phyloP scores from a whole-genome alignment of 1,140 invertebrate genomes.

The Drosophila serrata region DNA sequence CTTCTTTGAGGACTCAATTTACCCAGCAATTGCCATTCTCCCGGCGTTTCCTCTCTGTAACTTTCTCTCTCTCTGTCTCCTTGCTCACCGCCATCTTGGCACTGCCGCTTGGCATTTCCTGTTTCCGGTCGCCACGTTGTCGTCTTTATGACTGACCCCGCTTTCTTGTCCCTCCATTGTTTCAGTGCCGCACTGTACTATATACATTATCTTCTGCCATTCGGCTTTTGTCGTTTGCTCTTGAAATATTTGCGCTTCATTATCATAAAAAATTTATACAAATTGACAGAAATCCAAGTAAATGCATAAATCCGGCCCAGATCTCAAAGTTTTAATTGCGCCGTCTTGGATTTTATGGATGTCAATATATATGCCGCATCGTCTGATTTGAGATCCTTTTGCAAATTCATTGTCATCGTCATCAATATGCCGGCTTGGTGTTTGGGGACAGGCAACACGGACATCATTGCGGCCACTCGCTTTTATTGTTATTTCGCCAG shows the following conservation, averaged over 20 bases:
- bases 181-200: not conserved
- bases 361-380: conserved; percentile 39
- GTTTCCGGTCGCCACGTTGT: conserved; percentile 73
- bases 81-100: conserved; percentile 47
- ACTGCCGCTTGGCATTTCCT: conserved; percentile 73
- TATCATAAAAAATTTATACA: conserved; percentile 66
- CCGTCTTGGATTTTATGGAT: conserved; percentile 53
- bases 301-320: conserved; percentile 37
- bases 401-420: conserved; percentile 47
- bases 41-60: conserved; percentile 5
- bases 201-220: conserved; percentile 35
- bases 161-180: conserved; percentile 6
- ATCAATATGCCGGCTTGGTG: conserved; percentile 38
- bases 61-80: conserved; percentile 3
- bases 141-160: conserved; percentile 59
- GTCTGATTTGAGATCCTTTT: conserved; percentile 24
- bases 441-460: conserved; percentile 1
- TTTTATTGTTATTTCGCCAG: conserved; percentile 62
- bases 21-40: conserved; percentile 61
- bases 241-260: conserved; percentile 75
- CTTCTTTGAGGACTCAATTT: conserved; percentile 59
- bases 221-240: conserved; percentile 63
- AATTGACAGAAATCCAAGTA: conserved; percentile 64
- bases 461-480: conserved; percentile 52
- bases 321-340: conserved; percentile 71